These are phyloP conservation scores for Actinopyga echinites DNA, from an alignment of 53 echinoderm and acorn worm genomes.

Conservation along the genomic window DNA sequence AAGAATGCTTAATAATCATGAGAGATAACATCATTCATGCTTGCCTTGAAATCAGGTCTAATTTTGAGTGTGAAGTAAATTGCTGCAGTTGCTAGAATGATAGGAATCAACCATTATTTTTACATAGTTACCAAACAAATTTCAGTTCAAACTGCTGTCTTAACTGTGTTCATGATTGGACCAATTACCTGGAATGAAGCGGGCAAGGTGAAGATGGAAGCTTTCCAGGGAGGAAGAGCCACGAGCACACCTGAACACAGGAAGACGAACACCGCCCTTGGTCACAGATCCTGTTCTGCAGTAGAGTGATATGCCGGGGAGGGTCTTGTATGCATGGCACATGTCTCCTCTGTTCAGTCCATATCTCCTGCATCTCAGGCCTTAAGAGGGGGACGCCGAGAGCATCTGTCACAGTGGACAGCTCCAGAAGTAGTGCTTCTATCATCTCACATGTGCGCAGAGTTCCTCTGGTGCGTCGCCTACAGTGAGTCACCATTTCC, in stretches of 20 bases:
- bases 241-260: conserved; percentile 64
- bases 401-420: conserved; percentile 53
- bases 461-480: conserved; percentile 39
- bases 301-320: too few relatives aligned
- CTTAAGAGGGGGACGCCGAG: conserved; percentile 66
- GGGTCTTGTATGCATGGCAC: conserved; percentile 71
- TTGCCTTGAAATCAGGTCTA: too few relatives aligned
- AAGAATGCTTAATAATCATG: too few relatives aligned
- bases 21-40: too few relatives aligned
- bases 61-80: too few relatives aligned
- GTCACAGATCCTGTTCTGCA: conserved; percentile 54
- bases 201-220: conserved; percentile 67
- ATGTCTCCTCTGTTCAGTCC: conserved; percentile 62
- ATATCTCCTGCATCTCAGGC: conserved; percentile 51
- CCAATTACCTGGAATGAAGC: conserved; percentile 67
- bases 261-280: conserved; percentile 57
- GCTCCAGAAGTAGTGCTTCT: conserved; percentile 46
- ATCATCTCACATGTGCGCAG: conserved; percentile 56
- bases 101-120: too few relatives aligned
- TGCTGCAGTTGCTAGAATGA: too few relatives aligned
- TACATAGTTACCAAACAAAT: too few relatives aligned
- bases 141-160: too few relatives aligned
- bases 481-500: too few relatives aligned
- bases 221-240: conserved; percentile 76
- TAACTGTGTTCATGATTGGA: too few relatives aligned